Evolutionary conservation across 2,113 vertebrate genomes (phyloP).

Genomic region (Cisticola juncidis): DNA sequence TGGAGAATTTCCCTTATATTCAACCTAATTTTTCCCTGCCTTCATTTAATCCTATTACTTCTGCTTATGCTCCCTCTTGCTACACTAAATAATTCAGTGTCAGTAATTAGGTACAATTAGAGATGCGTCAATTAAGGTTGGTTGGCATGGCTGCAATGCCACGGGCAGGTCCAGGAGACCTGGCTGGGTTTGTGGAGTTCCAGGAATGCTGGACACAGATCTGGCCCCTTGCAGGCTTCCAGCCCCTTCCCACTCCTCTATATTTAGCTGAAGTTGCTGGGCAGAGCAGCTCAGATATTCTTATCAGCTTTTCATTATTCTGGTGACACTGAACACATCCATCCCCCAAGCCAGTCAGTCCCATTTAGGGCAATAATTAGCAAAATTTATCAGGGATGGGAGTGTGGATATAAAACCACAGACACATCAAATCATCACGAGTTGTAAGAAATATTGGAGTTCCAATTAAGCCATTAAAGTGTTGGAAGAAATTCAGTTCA

Average conservation of each 20-base stretch:
- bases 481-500: not conserved
- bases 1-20: conserved; percentile 27
- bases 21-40: conserved; percentile 43
- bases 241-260: not conserved
- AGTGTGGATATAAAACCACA: not conserved
- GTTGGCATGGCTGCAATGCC: not conserved
- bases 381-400: not conserved
- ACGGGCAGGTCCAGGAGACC: not conserved
- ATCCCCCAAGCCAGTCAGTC: not conserved
- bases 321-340: not conserved
- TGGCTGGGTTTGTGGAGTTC: not conserved
- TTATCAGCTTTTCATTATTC: not conserved
- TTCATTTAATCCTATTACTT: conserved; percentile 66
- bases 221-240: not conserved
- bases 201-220: not conserved
- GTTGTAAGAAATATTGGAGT: not conserved
- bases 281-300: not conserved
- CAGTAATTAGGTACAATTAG: conserved; percentile 53
- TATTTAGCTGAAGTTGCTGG: not conserved
- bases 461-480: not conserved
- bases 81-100: conserved; percentile 55
- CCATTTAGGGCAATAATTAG: not conserved
- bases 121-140: conserved; percentile 25
- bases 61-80: conserved; percentile 46
- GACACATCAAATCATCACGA: not conserved